These are phyloP conservation scores for Sebastes vulpes DNA, from an alignment of 2,797 vertebrate genomes.

Conservation along the genomic window DNA sequence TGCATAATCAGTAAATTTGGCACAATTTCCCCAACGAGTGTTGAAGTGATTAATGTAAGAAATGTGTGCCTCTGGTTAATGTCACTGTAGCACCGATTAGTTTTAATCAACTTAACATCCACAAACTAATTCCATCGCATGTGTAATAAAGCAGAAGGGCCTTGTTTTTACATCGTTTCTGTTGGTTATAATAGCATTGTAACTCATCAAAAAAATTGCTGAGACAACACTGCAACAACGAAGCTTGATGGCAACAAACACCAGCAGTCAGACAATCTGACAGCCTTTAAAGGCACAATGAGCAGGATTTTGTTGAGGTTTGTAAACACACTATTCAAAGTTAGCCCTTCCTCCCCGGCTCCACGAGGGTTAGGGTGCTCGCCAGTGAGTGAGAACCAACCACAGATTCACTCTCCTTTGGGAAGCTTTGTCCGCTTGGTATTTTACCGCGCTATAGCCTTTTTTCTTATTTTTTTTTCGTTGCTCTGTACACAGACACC, in stretches of 20 bases:
- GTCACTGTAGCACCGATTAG: not conserved
- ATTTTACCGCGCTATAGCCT: not conserved
- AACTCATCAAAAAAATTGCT: too few relatives aligned
- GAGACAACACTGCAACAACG: not conserved
- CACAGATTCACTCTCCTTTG: not conserved
- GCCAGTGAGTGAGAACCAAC: not conserved
- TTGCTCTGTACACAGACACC: not conserved
- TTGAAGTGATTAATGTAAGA: not conserved
- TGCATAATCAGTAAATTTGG: not conserved
- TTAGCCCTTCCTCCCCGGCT: not conserved
- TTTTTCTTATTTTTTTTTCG: not conserved
- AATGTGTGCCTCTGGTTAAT: not conserved
- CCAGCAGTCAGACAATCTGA: not conserved
- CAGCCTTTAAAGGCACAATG: too few relatives aligned
- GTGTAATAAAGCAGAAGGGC: not conserved
- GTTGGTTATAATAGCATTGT: too few relatives aligned
- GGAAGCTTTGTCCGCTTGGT: not conserved
- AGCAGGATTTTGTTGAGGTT: not conserved
- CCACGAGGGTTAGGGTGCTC: not conserved
- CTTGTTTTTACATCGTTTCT: not conserved
- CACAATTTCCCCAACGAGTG: not conserved
- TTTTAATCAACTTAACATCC: not conserved
- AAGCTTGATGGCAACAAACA: not conserved
- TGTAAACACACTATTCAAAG: not conserved
- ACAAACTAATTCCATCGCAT: not conserved